A percentile compares a stretch with the other conserved stretches of the same genome.
These are phyloP conservation scores for Sarcophaga rosellei DNA, from an alignment of 2,888 invertebrate genomes.

Conservation along the genomic window DNA sequence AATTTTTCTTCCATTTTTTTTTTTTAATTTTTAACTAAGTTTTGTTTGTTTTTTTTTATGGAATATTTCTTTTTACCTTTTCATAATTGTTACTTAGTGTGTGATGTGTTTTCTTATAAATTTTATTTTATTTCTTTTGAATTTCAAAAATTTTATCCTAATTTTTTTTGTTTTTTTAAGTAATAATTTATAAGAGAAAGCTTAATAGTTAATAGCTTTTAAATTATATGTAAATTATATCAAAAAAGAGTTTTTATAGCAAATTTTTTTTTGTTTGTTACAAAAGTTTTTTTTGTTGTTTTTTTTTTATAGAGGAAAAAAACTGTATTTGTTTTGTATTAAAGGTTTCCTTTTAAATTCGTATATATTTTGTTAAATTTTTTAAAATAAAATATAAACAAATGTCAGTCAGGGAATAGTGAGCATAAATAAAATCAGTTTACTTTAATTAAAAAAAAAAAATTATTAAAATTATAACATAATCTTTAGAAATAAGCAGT, in stretches of 20 bases:
- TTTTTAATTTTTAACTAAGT: constrained; percentile 6
- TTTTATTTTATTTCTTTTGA: constrained; percentile 2
- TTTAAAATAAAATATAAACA: constrained; percentile 34
- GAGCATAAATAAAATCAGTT: no score
- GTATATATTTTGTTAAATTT: constrained; percentile 40
- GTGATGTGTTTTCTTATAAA: constrained; percentile 48
- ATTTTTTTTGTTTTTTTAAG: constrained; percentile 31
- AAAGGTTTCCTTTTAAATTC: constrained; percentile 67
- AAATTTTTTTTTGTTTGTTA: constrained; percentile 52
- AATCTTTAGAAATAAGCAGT: no score
- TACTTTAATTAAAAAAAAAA: not conserved
- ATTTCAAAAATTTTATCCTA: constrained; percentile 32
- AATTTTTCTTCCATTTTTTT: not conserved
- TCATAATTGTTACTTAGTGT: constrained; percentile 42
- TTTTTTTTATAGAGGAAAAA: constrained; percentile 38
- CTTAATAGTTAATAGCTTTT: constrained; percentile 56
- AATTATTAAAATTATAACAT: no score
- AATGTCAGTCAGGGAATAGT: not conserved
- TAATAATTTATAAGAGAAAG: constrained; percentile 59
- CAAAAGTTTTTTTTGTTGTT: constrained; percentile 50
- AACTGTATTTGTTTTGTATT: constrained; percentile 59
- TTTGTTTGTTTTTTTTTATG: constrained; percentile 17
- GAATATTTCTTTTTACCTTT: not conserved
- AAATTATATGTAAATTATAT: constrained; percentile 65
- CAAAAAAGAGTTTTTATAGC: constrained; percentile 61